These are phyloP conservation scores for Drosophila setosimentum DNA, from an alignment of 2,888 invertebrate species.

Conservation along the genomic window DNA sequence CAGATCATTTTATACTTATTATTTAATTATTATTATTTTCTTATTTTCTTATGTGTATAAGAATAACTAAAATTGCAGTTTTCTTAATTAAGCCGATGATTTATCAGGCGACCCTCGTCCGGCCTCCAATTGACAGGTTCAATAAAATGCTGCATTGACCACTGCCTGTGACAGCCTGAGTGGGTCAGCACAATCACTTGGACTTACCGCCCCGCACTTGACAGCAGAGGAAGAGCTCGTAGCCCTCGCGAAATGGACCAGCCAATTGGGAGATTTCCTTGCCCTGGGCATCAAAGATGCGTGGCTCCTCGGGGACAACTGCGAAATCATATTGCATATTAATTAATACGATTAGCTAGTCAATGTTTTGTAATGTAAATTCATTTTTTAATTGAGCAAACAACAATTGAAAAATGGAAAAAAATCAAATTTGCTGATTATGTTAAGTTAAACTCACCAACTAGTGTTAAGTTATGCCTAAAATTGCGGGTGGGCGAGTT, in stretches of 20 bases:
- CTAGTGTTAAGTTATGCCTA: constrained; percentile 93
- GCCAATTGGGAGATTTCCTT: constrained; percentile 91
- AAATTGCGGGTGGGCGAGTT: constrained; percentile 95
- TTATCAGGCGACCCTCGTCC: not conserved
- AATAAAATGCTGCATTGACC: constrained; percentile 33
- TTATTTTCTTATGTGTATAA: not conserved
- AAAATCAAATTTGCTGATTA: no score
- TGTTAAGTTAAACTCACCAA: constrained; percentile 88
- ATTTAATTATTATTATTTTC: not conserved
- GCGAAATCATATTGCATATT: constrained; percentile 16
- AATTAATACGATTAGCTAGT: not conserved
- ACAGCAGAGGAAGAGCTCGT: constrained; percentile 93
- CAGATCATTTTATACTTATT: not conserved
- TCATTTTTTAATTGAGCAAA: not conserved
- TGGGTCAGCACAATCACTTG: not conserved
- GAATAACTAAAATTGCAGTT: not conserved
- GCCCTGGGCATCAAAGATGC: constrained; percentile 93
- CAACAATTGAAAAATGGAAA: not conserved
- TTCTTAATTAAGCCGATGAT: not conserved
- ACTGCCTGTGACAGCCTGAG: constrained; percentile 14
- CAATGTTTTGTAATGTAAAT: not conserved
- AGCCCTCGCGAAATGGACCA: constrained; percentile 95
- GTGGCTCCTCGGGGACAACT: constrained; percentile 93
- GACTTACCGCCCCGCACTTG: constrained; percentile 93
- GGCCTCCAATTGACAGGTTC: not conserved